Conservation (phyloP, 1,140 invertebrate genomes). For the Whitmania pigra region DNA sequence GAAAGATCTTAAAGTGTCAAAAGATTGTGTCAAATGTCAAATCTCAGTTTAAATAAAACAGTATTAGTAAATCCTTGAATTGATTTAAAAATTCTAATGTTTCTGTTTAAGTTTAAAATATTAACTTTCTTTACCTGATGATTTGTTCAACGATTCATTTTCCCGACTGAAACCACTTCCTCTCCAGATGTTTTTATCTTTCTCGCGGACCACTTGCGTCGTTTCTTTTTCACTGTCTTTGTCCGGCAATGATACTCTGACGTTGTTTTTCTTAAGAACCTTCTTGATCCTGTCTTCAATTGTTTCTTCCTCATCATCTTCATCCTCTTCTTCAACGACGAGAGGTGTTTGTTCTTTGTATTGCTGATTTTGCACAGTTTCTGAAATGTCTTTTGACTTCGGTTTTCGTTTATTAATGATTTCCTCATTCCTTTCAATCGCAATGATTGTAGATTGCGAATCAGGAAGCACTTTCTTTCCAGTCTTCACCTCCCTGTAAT, state of each 20-base stretch:
- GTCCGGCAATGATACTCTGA: neutral
- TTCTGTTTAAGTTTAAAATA: too few species aligned
- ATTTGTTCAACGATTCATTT: neutral
- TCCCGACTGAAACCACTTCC: neutral
- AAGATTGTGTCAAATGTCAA: too few species aligned
- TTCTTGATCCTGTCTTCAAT: constrained; percentile 10
- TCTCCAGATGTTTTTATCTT: neutral
- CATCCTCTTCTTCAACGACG: constrained; percentile 17
- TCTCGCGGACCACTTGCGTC: neutral
- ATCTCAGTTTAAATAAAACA: too few species aligned
- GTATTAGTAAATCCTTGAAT: too few species aligned
- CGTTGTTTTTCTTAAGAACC: constrained; percentile 10
- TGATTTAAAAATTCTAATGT: too few species aligned
- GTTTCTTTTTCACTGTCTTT: neutral
- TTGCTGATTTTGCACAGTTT: too few species aligned
- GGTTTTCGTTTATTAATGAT: too few species aligned
- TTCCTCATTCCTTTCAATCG: too few species aligned
- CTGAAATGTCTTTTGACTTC: too few species aligned
- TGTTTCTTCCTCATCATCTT: constrained; percentile 18
- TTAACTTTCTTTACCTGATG: neutral
- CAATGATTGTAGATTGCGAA: too few species aligned
- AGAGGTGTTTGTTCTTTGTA: too few species aligned
- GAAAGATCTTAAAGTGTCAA: too few species aligned
- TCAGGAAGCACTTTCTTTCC: constrained; percentile 18
- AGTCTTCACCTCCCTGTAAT: neutral